Conservation (phyloP, 2,888 invertebrate species). For the Aleiodes alternator region DNA sequence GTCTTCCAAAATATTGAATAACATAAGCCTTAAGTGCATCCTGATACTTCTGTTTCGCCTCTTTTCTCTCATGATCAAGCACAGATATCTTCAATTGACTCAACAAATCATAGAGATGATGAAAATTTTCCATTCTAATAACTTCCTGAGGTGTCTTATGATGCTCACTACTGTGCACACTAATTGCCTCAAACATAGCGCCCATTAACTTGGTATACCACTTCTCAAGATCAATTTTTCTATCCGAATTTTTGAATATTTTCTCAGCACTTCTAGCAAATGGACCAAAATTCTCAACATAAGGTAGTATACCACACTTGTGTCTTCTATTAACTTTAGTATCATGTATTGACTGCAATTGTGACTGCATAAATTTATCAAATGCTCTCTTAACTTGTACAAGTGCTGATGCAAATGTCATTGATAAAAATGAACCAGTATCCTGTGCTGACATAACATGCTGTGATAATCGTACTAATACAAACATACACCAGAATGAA, state of each 20-base stretch:
- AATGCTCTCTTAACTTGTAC: slow-evolving; percentile 93
- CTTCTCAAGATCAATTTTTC: slow-evolving; percentile 93
- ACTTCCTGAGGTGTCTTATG: slow-evolving; percentile 95
- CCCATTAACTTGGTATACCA: slow-evolving; percentile 90
- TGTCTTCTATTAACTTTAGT: slow-evolving; percentile 84
- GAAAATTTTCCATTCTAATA: slow-evolving; percentile 97
- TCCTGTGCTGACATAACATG: slow-evolving; percentile 95
- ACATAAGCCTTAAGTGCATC: slow-evolving; percentile 95
- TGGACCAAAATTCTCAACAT: slow-evolving; percentile 91
- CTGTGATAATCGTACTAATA: slow-evolving; percentile 92
- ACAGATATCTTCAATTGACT: slow-evolving; percentile 93
- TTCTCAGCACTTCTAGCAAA: slow-evolving; percentile 92
- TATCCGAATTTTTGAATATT: slow-evolving; percentile 90
- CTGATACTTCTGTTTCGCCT: slow-evolving; percentile 92
- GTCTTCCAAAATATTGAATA: slow-evolving; percentile 94
- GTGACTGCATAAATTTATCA: slow-evolving; percentile 92
- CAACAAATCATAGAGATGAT: slow-evolving; percentile 91
- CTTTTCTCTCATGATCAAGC: slow-evolving; percentile 91
- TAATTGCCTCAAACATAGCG: slow-evolving; percentile 90
- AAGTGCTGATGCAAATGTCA: slow-evolving; percentile 90
- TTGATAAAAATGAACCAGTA: slow-evolving; percentile 90
- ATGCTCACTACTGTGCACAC: slow-evolving; percentile 87
- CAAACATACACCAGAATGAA: slow-evolving; percentile 94
- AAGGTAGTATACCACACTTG: slow-evolving; percentile 93
- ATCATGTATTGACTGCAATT: slow-evolving; percentile 87